A percentile compares a stretch with the other conserved stretches of the same genome.
Conservation (phyloP, 2,113 vertebrate species). For the Atractosteus spatula region DNA sequence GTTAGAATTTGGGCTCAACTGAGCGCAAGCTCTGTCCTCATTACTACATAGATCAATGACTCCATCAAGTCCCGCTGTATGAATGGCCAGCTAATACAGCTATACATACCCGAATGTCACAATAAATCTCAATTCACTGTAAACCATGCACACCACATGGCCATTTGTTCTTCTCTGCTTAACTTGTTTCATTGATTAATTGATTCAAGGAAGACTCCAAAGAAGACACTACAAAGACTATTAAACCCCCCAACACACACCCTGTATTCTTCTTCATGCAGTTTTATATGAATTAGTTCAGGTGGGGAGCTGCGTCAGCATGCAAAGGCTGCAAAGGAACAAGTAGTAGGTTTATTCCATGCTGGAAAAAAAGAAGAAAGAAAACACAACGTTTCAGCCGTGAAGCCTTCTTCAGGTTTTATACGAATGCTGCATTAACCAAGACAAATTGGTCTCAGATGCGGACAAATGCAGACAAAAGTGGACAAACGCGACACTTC, state of each 20-base stretch:
- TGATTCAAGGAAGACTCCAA: slow-evolving; percentile 57
- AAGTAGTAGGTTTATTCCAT: too few species aligned
- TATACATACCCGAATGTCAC: slow-evolving; percentile 21
- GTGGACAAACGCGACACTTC: slow-evolving; percentile 34
- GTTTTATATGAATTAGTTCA: background rate
- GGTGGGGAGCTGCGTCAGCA: too few species aligned
- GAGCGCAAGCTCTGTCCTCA: slow-evolving; percentile 53
- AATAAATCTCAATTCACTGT: slow-evolving; percentile 40
- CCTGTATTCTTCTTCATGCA: slow-evolving; percentile 39
- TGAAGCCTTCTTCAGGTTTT: slow-evolving; percentile 9
- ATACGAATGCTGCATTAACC: slow-evolving; percentile 51
- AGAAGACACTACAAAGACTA: slow-evolving; percentile 47
- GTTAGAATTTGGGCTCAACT: slow-evolving; percentile 47
- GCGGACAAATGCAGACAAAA: background rate
- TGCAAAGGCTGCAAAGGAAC: too few species aligned
- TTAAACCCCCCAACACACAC: slow-evolving; percentile 40
- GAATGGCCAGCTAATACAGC: slow-evolving; percentile 30
- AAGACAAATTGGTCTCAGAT: slow-evolving; percentile 59
- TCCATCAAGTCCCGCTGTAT: slow-evolving; percentile 29
- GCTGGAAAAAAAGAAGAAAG: too few species aligned
- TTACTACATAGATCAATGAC: slow-evolving; percentile 54
- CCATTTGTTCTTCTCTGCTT: slow-evolving; percentile 49
- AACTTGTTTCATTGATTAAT: slow-evolving; percentile 61
- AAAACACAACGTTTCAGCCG: too few species aligned
- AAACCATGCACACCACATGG: slow-evolving; percentile 48